Evolutionary conservation across 2,113 vertebrate genomes (phyloP), one percentile per base, ranked within the genome.

Genomic region (Gallinago jamesoni): DNA sequence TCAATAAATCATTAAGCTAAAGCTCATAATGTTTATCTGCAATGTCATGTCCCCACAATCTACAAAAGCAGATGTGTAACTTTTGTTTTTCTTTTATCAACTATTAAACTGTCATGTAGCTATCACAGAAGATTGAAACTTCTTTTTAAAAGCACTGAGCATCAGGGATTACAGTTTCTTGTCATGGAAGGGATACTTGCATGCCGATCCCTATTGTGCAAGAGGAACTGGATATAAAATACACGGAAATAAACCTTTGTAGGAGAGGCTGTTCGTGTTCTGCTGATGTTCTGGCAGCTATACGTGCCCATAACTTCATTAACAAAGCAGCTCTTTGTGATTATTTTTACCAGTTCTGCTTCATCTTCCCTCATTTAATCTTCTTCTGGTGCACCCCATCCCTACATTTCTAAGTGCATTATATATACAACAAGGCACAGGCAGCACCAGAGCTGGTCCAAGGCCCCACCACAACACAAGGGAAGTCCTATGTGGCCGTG

Each of bases 1-100:
- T 87, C 87, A 85, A 85, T 85, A 94, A 94, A 95, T 91, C 81
- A 94, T 94, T 94, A 94, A 80, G 23, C 28, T 76, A 74, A 82
- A 82, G 66, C 47, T 93, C 84, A 57, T 48, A 74, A 90, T 84
- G 50, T 92, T 79, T 85, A 94, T 93, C 75, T 88, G 87, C 64
- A 96, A 67, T 70, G 55, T 73, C 48, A 72, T 53, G 53, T 95
- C 77, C 81, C 74, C 66, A 73, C 48, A 87, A 69, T 82, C 77
- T 76, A 69, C 62, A 91, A 69, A 87, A 93, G 59, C 69, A 95
- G 62, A 93, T 79, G 41, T 30, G 4, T 53, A 95, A 89, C 66
- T 80, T 84, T 66, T 84, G 59, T 21, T 91, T 91, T 95, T 69
- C 72, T 90, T 93, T 87, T 84, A 94, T 79, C 43, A 87, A 89